phyloP scores from a whole-genome alignment of 2,888 invertebrate species.

The Agrilus mali region DNA sequence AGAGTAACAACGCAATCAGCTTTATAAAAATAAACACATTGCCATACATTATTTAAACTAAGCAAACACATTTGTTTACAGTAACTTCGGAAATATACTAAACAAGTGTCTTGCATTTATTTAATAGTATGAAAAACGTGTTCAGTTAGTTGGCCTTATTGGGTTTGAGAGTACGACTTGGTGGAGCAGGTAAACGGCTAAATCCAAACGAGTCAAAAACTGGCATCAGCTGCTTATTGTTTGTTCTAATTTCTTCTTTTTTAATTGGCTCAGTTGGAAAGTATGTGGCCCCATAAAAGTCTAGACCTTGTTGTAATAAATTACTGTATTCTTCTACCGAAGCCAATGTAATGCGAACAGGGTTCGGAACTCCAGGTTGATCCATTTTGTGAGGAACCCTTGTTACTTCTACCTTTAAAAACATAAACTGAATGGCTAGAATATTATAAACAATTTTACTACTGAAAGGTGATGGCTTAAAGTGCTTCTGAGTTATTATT shows the following conservation, averaged over 20 bases:
- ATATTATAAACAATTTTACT: too few relatives aligned
- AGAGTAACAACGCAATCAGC: too few relatives aligned
- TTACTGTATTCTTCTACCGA: conserved; percentile 65
- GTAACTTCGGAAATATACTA: too few relatives aligned
- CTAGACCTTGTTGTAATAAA: conserved; percentile 69
- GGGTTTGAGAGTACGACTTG: conserved; percentile 50
- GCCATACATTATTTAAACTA: too few relatives aligned
- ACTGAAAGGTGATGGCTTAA: too few relatives aligned
- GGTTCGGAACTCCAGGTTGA: conserved; percentile 44
- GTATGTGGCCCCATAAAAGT: conserved; percentile 80
- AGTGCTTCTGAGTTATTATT: too few relatives aligned
- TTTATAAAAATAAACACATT: too few relatives aligned
- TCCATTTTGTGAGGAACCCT: conserved; percentile 43
- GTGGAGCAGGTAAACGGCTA: conserved; percentile 67
- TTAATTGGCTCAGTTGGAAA: conserved; percentile 64
- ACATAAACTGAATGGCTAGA: too few relatives aligned
- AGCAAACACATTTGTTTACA: too few relatives aligned
- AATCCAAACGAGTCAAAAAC: conserved; percentile 81
- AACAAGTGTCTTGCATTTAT: too few relatives aligned
- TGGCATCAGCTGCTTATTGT: conserved; percentile 46
- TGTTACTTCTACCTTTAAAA: conserved; percentile 51
- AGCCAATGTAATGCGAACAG: conserved; percentile 61
- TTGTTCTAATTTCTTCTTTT: conserved; percentile 48
- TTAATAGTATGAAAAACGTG: too few relatives aligned
- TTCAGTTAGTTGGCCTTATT: not conserved